Conservation (phyloP, 2,113 vertebrate genomes). For the Sigmodon hispidus region DNA sequence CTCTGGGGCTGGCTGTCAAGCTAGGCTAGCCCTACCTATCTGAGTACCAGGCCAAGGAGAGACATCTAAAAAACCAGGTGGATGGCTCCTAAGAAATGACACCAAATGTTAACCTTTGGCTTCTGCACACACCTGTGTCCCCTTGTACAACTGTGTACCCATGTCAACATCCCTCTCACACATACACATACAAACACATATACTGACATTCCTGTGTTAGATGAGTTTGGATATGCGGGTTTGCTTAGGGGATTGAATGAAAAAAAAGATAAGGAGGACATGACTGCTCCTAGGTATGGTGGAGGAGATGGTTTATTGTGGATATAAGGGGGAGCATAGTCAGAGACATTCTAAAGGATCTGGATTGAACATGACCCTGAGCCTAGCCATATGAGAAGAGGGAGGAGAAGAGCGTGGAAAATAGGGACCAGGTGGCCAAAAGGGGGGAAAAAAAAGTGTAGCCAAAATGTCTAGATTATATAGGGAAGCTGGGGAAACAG, state of each 20-base stretch:
- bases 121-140: not conserved
- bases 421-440: no score
- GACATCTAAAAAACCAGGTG: not conserved
- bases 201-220: no score
- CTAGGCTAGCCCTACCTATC: not conserved
- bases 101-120: no score
- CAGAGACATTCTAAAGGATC: no score
- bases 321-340: no score
- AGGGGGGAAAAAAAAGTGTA: not conserved
- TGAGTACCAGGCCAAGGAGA: not conserved
- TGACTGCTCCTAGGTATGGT: no score
- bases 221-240: not conserved
- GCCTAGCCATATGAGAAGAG: no score
- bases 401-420: not conserved
- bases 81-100: not conserved
- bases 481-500: not conserved
- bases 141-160: no score
- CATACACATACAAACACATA: no score
- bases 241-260: not conserved
- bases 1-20: not conserved
- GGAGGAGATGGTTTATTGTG: no score
- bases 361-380: no score
- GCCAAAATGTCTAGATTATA: not conserved
- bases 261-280: not conserved
- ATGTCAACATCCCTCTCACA: no score